Evolutionary conservation across 2,797 vertebrate species (phyloP), one percentile per base, ranked within the genome.

Genomic region (Hydrophis major): DNA sequence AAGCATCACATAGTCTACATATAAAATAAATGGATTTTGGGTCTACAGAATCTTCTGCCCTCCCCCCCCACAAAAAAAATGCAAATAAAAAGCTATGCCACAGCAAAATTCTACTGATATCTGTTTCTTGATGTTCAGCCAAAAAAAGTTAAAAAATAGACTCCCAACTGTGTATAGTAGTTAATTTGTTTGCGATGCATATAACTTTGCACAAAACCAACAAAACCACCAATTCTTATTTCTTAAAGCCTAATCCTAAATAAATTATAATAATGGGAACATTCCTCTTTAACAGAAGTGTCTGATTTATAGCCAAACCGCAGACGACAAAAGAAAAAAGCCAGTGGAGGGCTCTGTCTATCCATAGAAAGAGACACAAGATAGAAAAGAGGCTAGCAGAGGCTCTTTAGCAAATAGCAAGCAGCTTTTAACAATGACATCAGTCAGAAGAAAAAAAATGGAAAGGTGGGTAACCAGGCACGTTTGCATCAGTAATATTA

Each of bases 401-500:
- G 28, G 60, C 6, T 74, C 94, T 59, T 91, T 59, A 42, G 55
- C 87, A 92, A 95, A 92, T 92, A 94, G 91, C 86, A 92, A 50
- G 56, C 56, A 91, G 88, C 47, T 87, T 90, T 92, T 16, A 78
- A 7, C 50, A 13, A n/a, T 61, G 28, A 47, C 91, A 66, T 18
- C 98, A 98, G 98, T 98, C 95, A 98, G 69, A 55, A 25, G 25
- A 20, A 57, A 87, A 87, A 28, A 42, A 37, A 6, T 55, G 53
- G 11, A 10, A 55, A 42, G 28, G 11, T 60, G 59, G 97, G 22
- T 98, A 98, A 98, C 98, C 98, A 98, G 97, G 97, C 98, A 98
- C 97, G 98, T 98, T 94, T 98, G 98, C 96, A 98, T 97, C 96
- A 98, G 97, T 96, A 98, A 97, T 97, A 97, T 97, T 95, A 98